Conservation (phyloP, 2,888 invertebrate genomes). For the Diloba caeruleocephala region DNA sequence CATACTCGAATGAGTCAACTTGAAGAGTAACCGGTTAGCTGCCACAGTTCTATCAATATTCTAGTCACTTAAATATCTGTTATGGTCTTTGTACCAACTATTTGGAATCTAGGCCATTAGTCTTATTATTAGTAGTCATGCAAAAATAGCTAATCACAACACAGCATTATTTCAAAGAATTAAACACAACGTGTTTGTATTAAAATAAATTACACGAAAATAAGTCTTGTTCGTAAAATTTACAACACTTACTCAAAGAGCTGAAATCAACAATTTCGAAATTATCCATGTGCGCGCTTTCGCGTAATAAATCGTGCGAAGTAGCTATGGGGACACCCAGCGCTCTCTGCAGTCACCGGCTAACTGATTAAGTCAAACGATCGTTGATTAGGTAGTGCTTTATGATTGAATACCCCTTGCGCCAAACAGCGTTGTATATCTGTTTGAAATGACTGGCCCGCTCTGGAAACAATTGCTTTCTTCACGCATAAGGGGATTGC, state of each 20-base stretch:
- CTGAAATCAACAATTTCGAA: constrained; percentile 76
- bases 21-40: constrained; percentile 39
- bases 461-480: constrained; percentile 47
- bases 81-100: constrained; percentile 8
- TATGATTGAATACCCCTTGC: constrained; percentile 75
- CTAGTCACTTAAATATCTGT: constrained; percentile 14
- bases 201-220: neutral
- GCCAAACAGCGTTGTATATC: constrained; percentile 45
- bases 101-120: constrained; percentile 24
- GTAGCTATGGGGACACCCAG: constrained; percentile 56
- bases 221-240: constrained; percentile 9
- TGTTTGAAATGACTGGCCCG: constrained; percentile 30
- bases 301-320: constrained; percentile 38
- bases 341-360: constrained; percentile 72
- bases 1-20: neutral
- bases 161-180: neutral
- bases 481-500: constrained; percentile 26
- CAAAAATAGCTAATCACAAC: constrained; percentile 20
- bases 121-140: constrained; percentile 18
- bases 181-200: constrained; percentile 1
- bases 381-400: constrained; percentile 79
- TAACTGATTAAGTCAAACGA: constrained; percentile 82
- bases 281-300: constrained; percentile 69
- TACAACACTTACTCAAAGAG: constrained; percentile 75
- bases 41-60: constrained; percentile 5